Conservation (phyloP, 2,888 invertebrate genomes). For the Arge pagana region DNA sequence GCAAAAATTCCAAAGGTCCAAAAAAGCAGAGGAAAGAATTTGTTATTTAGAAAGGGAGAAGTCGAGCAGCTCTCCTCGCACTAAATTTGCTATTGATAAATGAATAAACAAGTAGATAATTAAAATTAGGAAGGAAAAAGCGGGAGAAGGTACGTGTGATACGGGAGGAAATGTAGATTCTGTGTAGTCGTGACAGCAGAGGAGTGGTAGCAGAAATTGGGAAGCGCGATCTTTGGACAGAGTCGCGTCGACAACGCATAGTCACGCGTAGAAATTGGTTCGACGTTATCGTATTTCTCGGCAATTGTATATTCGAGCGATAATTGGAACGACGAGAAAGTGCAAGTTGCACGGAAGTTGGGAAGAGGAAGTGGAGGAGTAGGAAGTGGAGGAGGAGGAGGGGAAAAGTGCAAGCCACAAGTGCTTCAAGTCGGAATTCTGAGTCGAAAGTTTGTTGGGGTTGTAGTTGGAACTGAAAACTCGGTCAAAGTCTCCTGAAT, state of each 20-base stretch:
- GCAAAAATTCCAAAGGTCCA: too few species aligned
- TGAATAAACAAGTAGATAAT: too few species aligned
- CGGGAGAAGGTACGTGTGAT: slow-evolving; percentile 15
- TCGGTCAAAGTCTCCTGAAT: slow-evolving; percentile 54
- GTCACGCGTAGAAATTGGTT: too few species aligned
- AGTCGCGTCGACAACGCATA: too few species aligned
- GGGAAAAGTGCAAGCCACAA: slow-evolving; percentile 19
- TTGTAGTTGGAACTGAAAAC: slow-evolving; percentile 54
- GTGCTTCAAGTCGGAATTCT: slow-evolving; percentile 22
- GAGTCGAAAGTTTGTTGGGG: slow-evolving; percentile 31
- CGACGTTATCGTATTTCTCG: too few species aligned
- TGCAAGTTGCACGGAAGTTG: slow-evolving; percentile 9
- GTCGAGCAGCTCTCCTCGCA: too few species aligned
- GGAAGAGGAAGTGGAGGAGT: slow-evolving; percentile 14
- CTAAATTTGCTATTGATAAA: too few species aligned
- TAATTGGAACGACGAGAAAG: slow-evolving; percentile 19
- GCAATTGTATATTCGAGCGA: too few species aligned
- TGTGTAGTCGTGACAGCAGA: neutral
- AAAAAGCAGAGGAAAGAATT: too few species aligned
- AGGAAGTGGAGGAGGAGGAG: slow-evolving; percentile 10
- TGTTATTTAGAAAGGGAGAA: too few species aligned
- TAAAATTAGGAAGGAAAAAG: slow-evolving; percentile 9
- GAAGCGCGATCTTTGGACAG: too few species aligned
- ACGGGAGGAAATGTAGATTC: neutral
- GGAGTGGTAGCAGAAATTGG: too few species aligned